Evolutionary conservation across 2,113 vertebrate genomes (phyloP).

Genomic region (Prunella fulvescens): DNA sequence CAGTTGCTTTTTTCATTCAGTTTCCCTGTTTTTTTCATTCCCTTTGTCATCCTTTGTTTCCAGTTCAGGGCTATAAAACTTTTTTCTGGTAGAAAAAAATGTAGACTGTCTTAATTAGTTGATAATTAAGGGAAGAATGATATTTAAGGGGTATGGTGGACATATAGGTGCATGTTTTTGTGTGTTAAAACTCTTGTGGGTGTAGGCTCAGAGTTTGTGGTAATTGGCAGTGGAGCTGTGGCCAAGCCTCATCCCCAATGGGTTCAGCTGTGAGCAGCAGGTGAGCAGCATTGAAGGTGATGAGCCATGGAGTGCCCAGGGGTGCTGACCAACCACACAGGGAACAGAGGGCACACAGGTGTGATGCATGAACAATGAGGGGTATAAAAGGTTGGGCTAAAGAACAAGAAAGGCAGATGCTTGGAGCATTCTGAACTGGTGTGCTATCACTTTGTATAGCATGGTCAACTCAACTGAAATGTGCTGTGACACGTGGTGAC

Average conservation of each 20-base stretch:
- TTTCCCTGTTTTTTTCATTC: not conserved
- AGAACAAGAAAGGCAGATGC: not conserved
- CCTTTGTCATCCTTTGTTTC: not conserved
- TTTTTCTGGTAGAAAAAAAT: not conserved
- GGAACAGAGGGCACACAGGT: not conserved
- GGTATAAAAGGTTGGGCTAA: not conserved
- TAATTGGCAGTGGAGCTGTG: not conserved
- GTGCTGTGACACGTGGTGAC: not conserved
- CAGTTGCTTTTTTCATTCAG: not conserved
- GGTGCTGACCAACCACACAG: not conserved
- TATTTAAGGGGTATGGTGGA: not conserved
- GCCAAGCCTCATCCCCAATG: not conserved
- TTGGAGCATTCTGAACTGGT: not conserved
- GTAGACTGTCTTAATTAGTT: not conserved
- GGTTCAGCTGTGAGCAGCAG: not conserved
- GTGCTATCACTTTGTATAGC: rapidly evolving
- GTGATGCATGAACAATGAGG: no score
- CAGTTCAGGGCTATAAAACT: not conserved
- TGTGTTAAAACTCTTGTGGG: not conserved
- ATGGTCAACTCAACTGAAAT: not conserved
- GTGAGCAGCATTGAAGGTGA: rapidly evolving
- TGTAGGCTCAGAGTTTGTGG: not conserved
- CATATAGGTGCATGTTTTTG: not conserved
- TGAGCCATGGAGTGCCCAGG: not conserved
- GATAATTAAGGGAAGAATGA: not conserved